Conservation (phyloP, 2,113 vertebrate species). For the Anoplopoma fimbria region DNA sequence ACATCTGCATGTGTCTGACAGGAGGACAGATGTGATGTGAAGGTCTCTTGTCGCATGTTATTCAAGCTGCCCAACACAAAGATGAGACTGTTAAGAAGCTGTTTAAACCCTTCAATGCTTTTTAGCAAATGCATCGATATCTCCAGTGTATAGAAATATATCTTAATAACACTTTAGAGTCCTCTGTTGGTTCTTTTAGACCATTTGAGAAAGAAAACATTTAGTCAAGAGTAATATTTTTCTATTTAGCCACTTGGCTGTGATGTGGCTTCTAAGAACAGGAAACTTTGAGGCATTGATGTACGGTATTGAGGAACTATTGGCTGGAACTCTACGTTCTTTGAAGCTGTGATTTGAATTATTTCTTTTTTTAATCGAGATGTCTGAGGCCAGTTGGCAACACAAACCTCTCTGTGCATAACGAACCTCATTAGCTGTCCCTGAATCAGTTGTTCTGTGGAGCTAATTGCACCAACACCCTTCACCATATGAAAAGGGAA, state of each 20-base stretch:
- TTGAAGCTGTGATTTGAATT: not conserved
- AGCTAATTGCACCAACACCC: not conserved
- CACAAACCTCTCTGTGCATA: not conserved
- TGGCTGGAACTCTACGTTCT: not conserved
- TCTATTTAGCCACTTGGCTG: not conserved
- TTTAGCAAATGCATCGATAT: no score
- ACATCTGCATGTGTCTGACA: not conserved
- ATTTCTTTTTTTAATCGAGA: no score
- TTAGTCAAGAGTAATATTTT: not conserved
- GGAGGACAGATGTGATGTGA: no score
- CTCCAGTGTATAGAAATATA: no score
- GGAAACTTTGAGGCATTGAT: not conserved
- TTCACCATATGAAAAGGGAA: not conserved
- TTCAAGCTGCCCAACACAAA: no score
- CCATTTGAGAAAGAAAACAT: not conserved
- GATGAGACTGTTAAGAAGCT: no score
- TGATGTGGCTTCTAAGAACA: not conserved
- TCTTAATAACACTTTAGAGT: no score
- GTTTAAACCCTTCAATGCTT: no score
- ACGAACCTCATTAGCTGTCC: not conserved
- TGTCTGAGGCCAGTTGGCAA: not conserved
- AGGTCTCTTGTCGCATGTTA: no score
- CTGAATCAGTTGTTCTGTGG: not conserved
- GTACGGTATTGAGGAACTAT: not conserved
- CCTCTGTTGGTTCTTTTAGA: no score